These are phyloP conservation scores for Gallinago solitaria DNA, from an alignment of 2,797 vertebrate species.

Conservation along the genomic window DNA sequence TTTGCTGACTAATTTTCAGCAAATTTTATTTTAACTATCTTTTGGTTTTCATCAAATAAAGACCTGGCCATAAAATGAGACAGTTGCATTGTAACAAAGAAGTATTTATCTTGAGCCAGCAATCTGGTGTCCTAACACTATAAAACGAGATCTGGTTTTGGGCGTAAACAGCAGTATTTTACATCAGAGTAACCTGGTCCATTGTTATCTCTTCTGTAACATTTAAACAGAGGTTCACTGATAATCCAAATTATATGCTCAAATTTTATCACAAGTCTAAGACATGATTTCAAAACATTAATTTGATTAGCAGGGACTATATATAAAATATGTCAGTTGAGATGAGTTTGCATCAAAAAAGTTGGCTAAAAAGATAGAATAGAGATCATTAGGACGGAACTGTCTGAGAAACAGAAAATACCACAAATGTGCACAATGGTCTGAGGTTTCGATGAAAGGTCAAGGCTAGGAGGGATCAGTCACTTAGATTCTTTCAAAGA, in stretches of 20 bases:
- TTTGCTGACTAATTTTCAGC: not conserved
- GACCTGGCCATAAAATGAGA: not conserved
- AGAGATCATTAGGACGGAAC: not conserved
- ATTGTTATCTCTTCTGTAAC: not conserved
- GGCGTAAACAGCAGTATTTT: not conserved
- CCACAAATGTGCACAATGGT: not conserved
- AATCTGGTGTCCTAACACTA: not conserved
- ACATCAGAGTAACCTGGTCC: not conserved
- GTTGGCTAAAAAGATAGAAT: not conserved
- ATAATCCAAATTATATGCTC: not conserved
- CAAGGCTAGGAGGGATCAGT: not conserved
- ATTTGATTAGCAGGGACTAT: not conserved
- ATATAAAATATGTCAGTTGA: not conserved
- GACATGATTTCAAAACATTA: not conserved
- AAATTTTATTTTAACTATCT: not conserved
- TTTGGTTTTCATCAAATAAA: not conserved
- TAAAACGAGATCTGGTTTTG: not conserved
- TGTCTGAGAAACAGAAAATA: not conserved
- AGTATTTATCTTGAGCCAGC: not conserved
- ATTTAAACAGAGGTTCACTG: not conserved
- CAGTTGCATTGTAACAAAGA: not conserved
- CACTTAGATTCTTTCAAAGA: not conserved
- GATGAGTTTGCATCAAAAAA: not conserved
- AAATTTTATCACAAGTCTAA: not conserved
- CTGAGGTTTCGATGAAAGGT: not conserved